Base-by-base conservation (phyloP, 2,888 invertebrate species). In the Amiota minor region DNA sequence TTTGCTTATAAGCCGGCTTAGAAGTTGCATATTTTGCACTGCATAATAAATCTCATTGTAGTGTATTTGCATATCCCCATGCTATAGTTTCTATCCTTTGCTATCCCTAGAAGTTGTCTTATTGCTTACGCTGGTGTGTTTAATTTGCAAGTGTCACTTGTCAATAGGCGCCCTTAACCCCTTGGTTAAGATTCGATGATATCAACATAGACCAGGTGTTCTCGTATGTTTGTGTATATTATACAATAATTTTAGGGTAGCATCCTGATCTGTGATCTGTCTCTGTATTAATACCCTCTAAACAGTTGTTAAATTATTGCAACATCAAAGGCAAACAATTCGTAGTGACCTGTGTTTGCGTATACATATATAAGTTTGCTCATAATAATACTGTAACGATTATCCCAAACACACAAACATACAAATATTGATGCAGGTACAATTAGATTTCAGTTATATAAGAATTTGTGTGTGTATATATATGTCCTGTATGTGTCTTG, bases 101-200 rank as follows among this genome's bases (percentile, higher is more conserved):
- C 35, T 35, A 35, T 2, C 6, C 6, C 35, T 35, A 35, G 4
- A 35, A 35, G 35, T 59, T 59, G 59, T 16, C 59, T 18, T 35
- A 35, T 35, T 35, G 35, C 35, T 35, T 35, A 59, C 59, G 49
- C 49, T 47, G 9, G 18, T 77, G 80, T 81, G 76, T 80, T 80
- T 84, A 84, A 83, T 83, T 83, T 83, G 81, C 83, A 81, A 83
- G 84, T 83, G 84, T 84, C 81, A 84, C 70, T 79, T 83, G 83
- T 80, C 81, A 83, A 83, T 83, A 80, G 10, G 78, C 75, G 76
- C 77, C 6, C 6, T 35, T 35, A 35, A 35, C 35, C 35, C 35
- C 35, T 35, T 35, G 35, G 35, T 35, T 80, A 76, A 35, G 35
- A 3, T 35, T 35, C 35, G 35, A 35, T 35, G 83, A 82, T 77